phyloP scores from a whole-genome alignment of 1,140 invertebrate genomes.

The Phymorhynchus buccinoides region DNA sequence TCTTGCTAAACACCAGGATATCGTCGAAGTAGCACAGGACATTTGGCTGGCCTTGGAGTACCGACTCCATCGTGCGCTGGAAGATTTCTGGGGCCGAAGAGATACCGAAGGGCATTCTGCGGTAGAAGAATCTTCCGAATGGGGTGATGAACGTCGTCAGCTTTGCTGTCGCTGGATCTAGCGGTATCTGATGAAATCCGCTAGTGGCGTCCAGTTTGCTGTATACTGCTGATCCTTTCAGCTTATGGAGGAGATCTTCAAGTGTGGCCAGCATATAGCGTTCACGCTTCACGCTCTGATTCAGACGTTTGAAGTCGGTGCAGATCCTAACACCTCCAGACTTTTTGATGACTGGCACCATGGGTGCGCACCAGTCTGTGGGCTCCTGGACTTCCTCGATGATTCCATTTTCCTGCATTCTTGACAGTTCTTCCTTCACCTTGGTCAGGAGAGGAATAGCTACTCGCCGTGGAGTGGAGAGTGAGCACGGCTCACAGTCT shows the following conservation, averaged over 20 bases:
- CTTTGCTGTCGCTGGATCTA: conserved; percentile 33
- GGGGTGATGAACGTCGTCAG: conserved; percentile 60
- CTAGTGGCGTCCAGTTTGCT: conserved; percentile 39
- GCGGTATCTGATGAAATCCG: conserved; percentile 46
- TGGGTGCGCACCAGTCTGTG: conserved; percentile 55
- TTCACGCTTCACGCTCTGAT: conserved; percentile 15
- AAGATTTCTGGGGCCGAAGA: conserved; percentile 47
- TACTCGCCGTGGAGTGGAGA: conserved; percentile 28
- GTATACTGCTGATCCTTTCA: conserved; percentile 65
- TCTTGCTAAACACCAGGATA: conserved; percentile 46
- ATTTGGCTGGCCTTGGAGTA: conserved; percentile 31
- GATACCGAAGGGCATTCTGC: conserved; percentile 73
- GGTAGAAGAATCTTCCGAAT: conserved; percentile 69
- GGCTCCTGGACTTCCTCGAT: conserved; percentile 54
- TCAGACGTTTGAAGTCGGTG: conserved; percentile 34
- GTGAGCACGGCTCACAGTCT: no score
- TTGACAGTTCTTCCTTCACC: conserved; percentile 8
- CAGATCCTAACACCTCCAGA: conserved; percentile 61
- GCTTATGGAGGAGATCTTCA: conserved; percentile 42
- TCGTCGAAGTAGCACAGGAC: conserved; percentile 54
- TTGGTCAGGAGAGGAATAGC: conserved; percentile 31
- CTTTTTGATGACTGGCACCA: conserved; percentile 55
- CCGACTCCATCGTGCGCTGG: conserved; percentile 45
- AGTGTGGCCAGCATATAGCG: conserved; percentile 38
- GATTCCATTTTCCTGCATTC: conserved; percentile 41